phyloP scores from a whole-genome alignment of 2,888 invertebrate species.

The Ophioninae sp. region DNA sequence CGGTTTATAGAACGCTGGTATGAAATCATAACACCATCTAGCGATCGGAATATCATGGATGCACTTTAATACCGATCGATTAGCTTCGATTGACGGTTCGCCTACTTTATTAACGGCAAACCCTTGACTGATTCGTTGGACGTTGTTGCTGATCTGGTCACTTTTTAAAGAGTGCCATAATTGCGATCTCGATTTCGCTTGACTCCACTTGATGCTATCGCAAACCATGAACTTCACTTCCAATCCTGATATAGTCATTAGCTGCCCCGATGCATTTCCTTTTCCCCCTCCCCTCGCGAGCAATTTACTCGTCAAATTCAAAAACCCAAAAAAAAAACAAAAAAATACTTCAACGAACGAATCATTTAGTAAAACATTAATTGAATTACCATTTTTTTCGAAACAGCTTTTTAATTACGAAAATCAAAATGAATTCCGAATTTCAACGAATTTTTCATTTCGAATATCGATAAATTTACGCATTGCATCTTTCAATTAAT shows the following conservation, averaged over 20 bases:
- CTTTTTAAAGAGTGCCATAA: constrained; percentile 29
- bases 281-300: background rate
- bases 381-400: no score
- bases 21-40: constrained; percentile 64
- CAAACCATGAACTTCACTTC: constrained; percentile 7
- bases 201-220: constrained; percentile 54
- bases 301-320: background rate
- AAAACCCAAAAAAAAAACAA: background rate
- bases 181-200: constrained; percentile 57
- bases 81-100: constrained; percentile 55
- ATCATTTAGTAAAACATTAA: no score
- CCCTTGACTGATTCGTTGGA: background rate
- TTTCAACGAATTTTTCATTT: no score
- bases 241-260: constrained; percentile 1
- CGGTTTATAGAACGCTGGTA: constrained; percentile 40
- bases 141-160: constrained; percentile 14
- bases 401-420: no score
- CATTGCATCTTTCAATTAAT: no score
- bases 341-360: background rate
- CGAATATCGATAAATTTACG: no score
- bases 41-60: constrained; percentile 23
- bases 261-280: background rate
- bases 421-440: no score
- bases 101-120: constrained; percentile 47
- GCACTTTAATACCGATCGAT: constrained; percentile 47